A percentile compares a stretch with the other conserved stretches of the same genome.
phyloP scores from a whole-genome alignment of 2,113 vertebrate species.

The Forbesichthys papilliferus region DNA sequence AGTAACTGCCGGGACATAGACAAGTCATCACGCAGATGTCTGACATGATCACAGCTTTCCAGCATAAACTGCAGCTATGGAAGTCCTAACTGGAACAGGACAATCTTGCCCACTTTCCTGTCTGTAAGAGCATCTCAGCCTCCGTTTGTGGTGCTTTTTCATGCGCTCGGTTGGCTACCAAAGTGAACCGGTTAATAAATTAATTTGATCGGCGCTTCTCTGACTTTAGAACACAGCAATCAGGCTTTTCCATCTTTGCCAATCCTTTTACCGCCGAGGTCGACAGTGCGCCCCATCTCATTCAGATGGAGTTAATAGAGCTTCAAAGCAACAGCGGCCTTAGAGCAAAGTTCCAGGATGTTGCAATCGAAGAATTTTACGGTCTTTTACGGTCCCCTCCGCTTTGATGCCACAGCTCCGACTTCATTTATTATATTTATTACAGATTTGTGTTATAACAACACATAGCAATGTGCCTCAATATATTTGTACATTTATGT shows the following conservation, averaged over 20 bases:
- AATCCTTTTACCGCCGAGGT: slow-evolving; percentile 38
- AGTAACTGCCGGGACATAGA: no score
- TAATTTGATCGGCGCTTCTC: not conserved
- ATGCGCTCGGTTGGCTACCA: slow-evolving; percentile 36
- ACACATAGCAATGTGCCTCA: no score
- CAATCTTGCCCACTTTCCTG: no score
- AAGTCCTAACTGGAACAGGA: no score
- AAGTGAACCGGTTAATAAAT: slow-evolving; percentile 12
- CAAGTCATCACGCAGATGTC: no score
- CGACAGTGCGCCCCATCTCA: slow-evolving; percentile 21
- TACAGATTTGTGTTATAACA: no score
- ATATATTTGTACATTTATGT: no score
- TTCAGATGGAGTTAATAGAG: slow-evolving; percentile 43
- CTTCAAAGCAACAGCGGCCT: slow-evolving; percentile 41
- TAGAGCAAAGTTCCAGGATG: slow-evolving; percentile 41
- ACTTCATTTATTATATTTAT: no score
- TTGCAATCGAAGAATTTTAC: slow-evolving; percentile 44
- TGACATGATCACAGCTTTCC: no score
- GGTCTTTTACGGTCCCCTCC: slow-evolving; percentile 21
- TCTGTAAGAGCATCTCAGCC: no score
- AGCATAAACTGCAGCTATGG: no score
- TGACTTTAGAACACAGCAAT: no score
- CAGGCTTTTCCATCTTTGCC: slow-evolving; percentile 38
- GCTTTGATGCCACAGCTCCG: slow-evolving; percentile 42
- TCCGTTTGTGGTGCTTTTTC: not conserved